Evolutionary conservation across 2,113 vertebrate species (phyloP).

Genomic region (Cottus gobio): DNA sequence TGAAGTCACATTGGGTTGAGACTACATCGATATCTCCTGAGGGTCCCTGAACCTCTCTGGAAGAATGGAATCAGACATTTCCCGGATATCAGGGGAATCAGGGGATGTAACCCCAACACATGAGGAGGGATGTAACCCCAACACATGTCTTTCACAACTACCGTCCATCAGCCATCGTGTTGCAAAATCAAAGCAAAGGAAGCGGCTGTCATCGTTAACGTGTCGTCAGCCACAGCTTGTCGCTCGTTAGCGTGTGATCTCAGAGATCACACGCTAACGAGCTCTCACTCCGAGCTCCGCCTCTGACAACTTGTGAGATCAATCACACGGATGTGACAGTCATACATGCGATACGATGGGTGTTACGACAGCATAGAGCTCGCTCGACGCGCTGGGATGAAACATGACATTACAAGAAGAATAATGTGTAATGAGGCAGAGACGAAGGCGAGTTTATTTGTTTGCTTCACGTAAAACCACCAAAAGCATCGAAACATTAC

Average conservation of each 20-base stretch:
- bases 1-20: not conserved
- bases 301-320: slow-evolving; percentile 27
- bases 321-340: slow-evolving; percentile 26
- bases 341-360: not conserved
- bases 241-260: slow-evolving; percentile 4
- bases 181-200: not conserved
- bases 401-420: too few species aligned
- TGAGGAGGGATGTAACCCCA: too few species aligned
- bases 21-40: not conserved
- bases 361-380: not conserved
- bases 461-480: too few species aligned
- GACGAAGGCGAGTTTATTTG: too few species aligned
- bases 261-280: slow-evolving; percentile 22
- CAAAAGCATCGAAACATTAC: too few species aligned
- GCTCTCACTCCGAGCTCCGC: slow-evolving; percentile 10
- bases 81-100: not conserved
- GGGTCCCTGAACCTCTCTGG: not conserved
- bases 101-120: too few species aligned
- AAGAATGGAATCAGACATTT: not conserved
- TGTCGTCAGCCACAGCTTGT: slow-evolving; percentile 17
- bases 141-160: not conserved
- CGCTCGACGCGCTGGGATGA: too few species aligned
- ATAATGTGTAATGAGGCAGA: too few species aligned
- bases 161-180: not conserved
- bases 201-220: not conserved